Base-by-base conservation (phyloP, 2,888 invertebrate genomes). In the Mystacides longicornis region DNA sequence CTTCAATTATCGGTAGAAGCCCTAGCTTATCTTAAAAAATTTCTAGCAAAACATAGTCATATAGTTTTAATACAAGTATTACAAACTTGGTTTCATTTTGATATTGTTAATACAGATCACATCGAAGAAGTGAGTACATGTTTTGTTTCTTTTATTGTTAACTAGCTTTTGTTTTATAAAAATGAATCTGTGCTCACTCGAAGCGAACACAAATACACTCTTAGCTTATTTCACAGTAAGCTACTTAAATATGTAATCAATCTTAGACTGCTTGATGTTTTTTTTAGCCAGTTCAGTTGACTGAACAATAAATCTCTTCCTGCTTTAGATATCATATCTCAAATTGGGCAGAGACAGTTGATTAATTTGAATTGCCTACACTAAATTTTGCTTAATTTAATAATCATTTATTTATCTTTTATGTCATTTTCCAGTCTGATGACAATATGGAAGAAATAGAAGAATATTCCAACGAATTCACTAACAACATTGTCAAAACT, bases 51-150 rank as follows among this genome's bases (percentile, higher is more conserved):
- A 64, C 79, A 83, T 64, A 82, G 84, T 0, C 86, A 87, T 73
- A 81, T 86, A 23, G 72, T 85, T 51, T 69, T 87, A 51, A 78
- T 87, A 67, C 86, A 86, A 75, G 81, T 86, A 54, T 65, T 82
- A 11, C 79, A 80, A 63, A 80, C 78, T 3, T 82, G 83, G 82
- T 78, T 83, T 59, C 81, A 82, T 62, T 74, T 83, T 60, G 81
- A 81, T 59, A 74, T 81, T 31, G 76, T 74, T 57, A 79, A 73
- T 68, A 75, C 72, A 57, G 56, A 62, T 48, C 31, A 59, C 47
- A 14, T 49, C 43, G 54, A 62, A 54, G 31, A 61, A 60, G 62
- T 63, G 58, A 31, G 20, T 51, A n/a, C 7, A 7, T 31, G 14
- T 49, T 21, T 3, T 47, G 18, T n/a, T 47, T 51, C 16, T 46